A percentile compares a stretch with the other conserved stretches of the same genome.
These are phyloP conservation scores for Linepithema humile DNA, from an alignment of 1,140 invertebrate genomes.

Conservation along the genomic window DNA sequence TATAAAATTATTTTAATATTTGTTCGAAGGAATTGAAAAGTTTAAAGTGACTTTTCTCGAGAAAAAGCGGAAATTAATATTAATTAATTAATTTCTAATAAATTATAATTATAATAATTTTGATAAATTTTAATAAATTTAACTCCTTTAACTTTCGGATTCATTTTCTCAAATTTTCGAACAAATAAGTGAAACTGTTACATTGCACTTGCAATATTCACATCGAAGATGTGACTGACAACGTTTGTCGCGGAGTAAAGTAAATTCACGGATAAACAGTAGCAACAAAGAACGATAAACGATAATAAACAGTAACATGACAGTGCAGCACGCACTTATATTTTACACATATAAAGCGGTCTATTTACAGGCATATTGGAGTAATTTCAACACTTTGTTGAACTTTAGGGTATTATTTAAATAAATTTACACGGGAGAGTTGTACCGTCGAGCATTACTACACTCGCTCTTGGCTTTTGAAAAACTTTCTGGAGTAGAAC, in stretches of 20 bases:
- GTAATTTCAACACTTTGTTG: constrained; percentile 8
- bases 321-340: background rate
- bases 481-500: constrained; percentile 1
- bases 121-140: too few relatives aligned
- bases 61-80: background rate
- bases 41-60: background rate
- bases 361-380: background rate
- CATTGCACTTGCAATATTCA: background rate
- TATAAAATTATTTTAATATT: background rate
- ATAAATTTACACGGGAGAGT: too few relatives aligned
- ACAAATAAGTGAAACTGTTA: background rate
- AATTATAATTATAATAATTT: too few relatives aligned
- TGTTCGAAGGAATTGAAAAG: background rate
- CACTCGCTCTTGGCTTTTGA: background rate
- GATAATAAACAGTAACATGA: background rate
- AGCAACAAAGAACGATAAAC: background rate
- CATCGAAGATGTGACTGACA: background rate
- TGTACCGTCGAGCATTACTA: background rate
- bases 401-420: background rate
- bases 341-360: background rate
- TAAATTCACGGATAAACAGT: background rate
- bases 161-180: background rate
- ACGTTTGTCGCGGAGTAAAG: background rate
- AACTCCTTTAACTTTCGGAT: background rate
- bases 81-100: too few relatives aligned